A percentile compares a stretch with the other conserved stretches of the same genome.
phyloP scores from a whole-genome alignment of 2,797 vertebrate species.

The Pachyuromys duprasi region DNA sequence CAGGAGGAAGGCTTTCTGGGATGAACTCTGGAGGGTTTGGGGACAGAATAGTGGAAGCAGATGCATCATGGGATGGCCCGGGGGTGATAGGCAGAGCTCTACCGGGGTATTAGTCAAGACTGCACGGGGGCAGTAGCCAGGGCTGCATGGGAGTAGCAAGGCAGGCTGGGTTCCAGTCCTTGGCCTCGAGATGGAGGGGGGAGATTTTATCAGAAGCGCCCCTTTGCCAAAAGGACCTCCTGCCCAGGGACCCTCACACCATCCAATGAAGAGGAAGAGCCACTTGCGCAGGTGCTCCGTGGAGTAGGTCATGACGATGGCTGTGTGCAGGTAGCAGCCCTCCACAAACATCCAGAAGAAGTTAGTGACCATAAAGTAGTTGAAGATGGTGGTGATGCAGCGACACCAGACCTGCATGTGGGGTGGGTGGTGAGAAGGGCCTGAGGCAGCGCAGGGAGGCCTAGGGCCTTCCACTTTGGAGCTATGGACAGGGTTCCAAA shows the following conservation, averaged over 20 bases:
- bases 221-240: not conserved
- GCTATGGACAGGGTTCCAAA: fast-evolving
- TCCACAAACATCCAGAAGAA: conserved; percentile 99
- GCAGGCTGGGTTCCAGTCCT: not conserved
- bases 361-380: conserved; percentile 99
- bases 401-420: conserved; percentile 95
- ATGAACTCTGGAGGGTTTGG: not conserved
- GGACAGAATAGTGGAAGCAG: not conserved
- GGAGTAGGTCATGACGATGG: conserved; percentile 98
- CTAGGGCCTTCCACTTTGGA: not conserved
- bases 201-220: not conserved
- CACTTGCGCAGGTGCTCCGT: conserved; percentile 97
- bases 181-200: not conserved
- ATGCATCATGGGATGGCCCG: not conserved
- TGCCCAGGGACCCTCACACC: conserved; percentile 92
- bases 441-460: too few relatives aligned
- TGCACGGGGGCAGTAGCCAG: too few relatives aligned
- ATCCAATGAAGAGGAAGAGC: conserved; percentile 98
- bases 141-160: not conserved
- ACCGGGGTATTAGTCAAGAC: not conserved
- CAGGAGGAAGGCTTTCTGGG: not conserved
- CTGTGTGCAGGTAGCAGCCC: conserved; percentile 98
- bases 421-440: not conserved
- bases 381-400: conserved; percentile 96
- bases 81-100: not conserved